Base-by-base conservation (phyloP, 2,797 vertebrate genomes). In the Neosilurus hyrtlii region DNA sequence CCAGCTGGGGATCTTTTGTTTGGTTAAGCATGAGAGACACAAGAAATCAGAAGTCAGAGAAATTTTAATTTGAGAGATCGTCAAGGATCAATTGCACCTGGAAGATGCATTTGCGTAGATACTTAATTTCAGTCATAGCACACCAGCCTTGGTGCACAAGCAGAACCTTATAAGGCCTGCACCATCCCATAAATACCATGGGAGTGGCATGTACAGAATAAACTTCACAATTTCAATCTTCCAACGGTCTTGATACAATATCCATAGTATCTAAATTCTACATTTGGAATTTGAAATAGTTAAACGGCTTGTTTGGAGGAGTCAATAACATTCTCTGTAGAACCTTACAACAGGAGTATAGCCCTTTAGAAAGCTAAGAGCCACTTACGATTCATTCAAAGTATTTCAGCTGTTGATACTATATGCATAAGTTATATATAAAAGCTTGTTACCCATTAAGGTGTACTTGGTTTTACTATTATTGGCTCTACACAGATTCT, bases 1-100 rank as follows among this genome's bases (percentile, higher is more conserved):
- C 80, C 84, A 82, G 59, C 79, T 85, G 84, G 74, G 67, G n/a
- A 73, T 82, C 52, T 82, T 82, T 82, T 67, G 52, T 80, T 80
- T 79, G 81, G 54, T 79, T 85, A 74, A 68, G 82, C 70, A 73
- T 30, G 43, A 82, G 67, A 78, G 14, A 77, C 49, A 56, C 57
- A 73, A 35, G 10, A 72, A 78, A 72, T 57, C 59, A 66, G 35
- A 72, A 24, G 51, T 22, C 35, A 52, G 73, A 82, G 74, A 65
- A 68, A 82, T 71, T 63, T 78, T 71, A 78, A 82, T 81, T 74
- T 71, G 35, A 56, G 49, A 61, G 16, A 30, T 56, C 35, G 49
- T 61, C 30, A 43, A 8, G 63, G 37, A 54, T 68, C 59, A 14
- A 24, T 12, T 70, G 30, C 16, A 72, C 10, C 30, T 30, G 73